A percentile compares a stretch with the other conserved stretches of the same genome.
These are phyloP conservation scores for Drosophila guanche DNA, from an alignment of 1,140 invertebrate species.

Conservation along the genomic window DNA sequence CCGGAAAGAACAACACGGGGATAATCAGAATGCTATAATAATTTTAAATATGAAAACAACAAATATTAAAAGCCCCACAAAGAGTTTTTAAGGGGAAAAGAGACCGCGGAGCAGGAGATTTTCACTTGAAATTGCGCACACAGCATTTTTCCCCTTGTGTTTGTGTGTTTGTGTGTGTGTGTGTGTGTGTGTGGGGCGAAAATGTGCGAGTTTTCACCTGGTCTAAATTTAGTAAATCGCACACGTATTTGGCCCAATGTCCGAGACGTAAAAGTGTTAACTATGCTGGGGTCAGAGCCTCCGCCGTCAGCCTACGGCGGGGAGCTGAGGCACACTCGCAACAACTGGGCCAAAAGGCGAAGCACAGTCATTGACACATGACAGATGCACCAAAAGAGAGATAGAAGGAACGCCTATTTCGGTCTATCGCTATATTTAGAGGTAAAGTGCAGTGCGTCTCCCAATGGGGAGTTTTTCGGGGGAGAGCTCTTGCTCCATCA, in stretches of 20 bases:
- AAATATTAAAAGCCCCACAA: slow-evolving; percentile 17
- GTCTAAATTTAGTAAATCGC: slow-evolving; percentile 77
- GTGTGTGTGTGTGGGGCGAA: slow-evolving; percentile 1
- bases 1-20: slow-evolving; percentile 54
- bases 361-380: slow-evolving; percentile 74
- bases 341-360: slow-evolving; percentile 77
- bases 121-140: slow-evolving; percentile 53
- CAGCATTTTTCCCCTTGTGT: background rate
- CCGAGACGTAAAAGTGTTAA: slow-evolving; percentile 68
- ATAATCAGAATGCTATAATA: slow-evolving; percentile 24
- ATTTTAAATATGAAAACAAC: slow-evolving; percentile 32
- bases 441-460: slow-evolving; percentile 20
- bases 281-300: slow-evolving; percentile 72
- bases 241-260: slow-evolving; percentile 80
- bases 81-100: background rate
- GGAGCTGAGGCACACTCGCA: slow-evolving; percentile 5
- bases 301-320: slow-evolving; percentile 1
- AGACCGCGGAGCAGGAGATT: slow-evolving; percentile 8
- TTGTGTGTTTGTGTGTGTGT: slow-evolving; percentile 3
- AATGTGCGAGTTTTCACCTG: slow-evolving; percentile 64
- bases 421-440: slow-evolving; percentile 40
- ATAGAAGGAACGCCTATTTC: slow-evolving; percentile 42
- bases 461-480: slow-evolving; percentile 19
- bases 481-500: slow-evolving; percentile 18
- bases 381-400: slow-evolving; percentile 14